A percentile compares a stretch with the other conserved stretches of the same genome.
These are phyloP conservation scores for Pampus argenteus DNA, from an alignment of 2,797 vertebrate species.

Conservation along the genomic window DNA sequence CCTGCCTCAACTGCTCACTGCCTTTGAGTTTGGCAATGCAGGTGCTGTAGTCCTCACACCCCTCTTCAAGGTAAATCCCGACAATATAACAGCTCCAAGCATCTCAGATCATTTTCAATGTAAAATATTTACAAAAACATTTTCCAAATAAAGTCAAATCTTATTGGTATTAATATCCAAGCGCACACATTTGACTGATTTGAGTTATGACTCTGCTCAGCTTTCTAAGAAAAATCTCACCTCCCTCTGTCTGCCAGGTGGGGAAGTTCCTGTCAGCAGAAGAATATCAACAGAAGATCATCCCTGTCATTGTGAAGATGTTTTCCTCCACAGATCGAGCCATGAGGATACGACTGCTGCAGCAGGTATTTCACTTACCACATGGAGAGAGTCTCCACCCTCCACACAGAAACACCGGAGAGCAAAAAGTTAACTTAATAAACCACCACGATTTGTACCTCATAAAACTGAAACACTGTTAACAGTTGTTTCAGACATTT, in stretches of 20 bases:
- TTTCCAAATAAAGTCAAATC: neutral
- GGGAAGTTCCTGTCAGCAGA: conserved; percentile 91
- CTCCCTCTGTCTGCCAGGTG: conserved; percentile 79
- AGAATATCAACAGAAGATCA: conserved; percentile 95
- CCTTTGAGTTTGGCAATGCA: conserved; percentile 92
- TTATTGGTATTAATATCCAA: neutral
- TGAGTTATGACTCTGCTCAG: neutral
- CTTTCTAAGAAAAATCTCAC: neutral
- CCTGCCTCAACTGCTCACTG: conserved; percentile 92
- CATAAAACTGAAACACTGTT: neutral
- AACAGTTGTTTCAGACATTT: neutral
- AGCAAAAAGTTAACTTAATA: neutral
- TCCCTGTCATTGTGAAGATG: conserved; percentile 95
- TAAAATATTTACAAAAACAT: neutral
- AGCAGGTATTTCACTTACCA: conserved; percentile 83
- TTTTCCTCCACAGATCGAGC: conserved; percentile 95
- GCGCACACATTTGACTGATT: neutral
- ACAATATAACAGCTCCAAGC: neutral
- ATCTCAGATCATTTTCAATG: neutral
- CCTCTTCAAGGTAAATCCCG: conserved; percentile 89
- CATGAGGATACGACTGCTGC: conserved; percentile 94
- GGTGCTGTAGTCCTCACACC: conserved; percentile 92
- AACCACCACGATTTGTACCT: neutral
- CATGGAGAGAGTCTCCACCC: too few relatives aligned
- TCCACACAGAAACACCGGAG: neutral